Conservation (phyloP, 1,140 invertebrate species). For the Megalopta genalis region DNA sequence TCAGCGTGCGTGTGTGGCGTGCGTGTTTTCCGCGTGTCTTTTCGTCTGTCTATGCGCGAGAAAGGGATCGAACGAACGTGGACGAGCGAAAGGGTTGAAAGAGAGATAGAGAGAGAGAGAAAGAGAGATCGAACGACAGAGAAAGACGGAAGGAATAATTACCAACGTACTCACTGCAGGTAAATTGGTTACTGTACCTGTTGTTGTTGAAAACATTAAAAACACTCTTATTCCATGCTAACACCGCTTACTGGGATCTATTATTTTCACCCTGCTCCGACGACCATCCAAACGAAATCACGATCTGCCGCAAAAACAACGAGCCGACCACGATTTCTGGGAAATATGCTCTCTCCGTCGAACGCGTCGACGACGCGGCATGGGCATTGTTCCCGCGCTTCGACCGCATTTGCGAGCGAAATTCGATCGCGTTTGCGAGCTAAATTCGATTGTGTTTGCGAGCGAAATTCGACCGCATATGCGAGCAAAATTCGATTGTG, state of each 20-base stretch:
- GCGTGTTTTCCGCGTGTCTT: neutral
- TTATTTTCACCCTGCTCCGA: slow-evolving; percentile 42
- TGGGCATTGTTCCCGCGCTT: too few relatives aligned
- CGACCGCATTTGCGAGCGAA: too few relatives aligned
- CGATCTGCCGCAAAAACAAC: too few relatives aligned
- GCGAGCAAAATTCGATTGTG: too few relatives aligned
- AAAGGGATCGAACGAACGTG: slow-evolving; percentile 37
- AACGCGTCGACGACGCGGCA: too few relatives aligned
- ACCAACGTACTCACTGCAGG: slow-evolving; percentile 76
- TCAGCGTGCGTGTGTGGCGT: slow-evolving; percentile 25
- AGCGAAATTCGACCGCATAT: too few relatives aligned
- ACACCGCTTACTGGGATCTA: slow-evolving; percentile 60
- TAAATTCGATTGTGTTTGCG: too few relatives aligned
- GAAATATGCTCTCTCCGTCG: too few relatives aligned
- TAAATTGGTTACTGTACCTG: slow-evolving; percentile 79
- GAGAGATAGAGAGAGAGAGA: slow-evolving; percentile 35
- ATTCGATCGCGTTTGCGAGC: too few relatives aligned
- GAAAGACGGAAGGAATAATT: slow-evolving; percentile 58
- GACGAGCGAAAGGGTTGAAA: slow-evolving; percentile 22
- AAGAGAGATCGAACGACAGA: slow-evolving; percentile 50
- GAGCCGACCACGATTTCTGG: too few relatives aligned
- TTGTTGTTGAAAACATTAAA: slow-evolving; percentile 79
- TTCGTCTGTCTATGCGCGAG: neutral
- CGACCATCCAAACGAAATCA: neutral
- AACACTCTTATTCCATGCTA: slow-evolving; percentile 79